phyloP scores from a whole-genome alignment of 2,888 invertebrate genomes.

The Acheta domesticus region DNA sequence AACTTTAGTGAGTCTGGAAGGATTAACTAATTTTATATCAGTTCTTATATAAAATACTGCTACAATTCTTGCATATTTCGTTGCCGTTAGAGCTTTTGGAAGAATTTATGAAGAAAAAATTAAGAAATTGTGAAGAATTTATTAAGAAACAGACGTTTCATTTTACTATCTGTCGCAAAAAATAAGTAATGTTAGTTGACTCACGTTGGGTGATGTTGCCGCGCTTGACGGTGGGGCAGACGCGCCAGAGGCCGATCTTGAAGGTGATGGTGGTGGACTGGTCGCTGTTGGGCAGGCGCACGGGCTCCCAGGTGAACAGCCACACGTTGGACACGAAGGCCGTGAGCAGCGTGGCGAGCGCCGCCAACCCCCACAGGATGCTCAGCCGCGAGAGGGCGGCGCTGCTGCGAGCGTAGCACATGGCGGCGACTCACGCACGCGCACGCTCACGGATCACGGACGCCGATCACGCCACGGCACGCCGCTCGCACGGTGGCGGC shows the following conservation, averaged over 20 bases:
- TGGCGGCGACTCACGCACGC: neutral
- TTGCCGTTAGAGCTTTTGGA: too few species aligned
- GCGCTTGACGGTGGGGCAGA: conserved; percentile 50
- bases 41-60: too few species aligned
- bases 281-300: conserved; percentile 47
- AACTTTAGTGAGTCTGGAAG: too few species aligned
- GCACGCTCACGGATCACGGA: too few species aligned
- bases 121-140: too few species aligned
- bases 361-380: conserved; percentile 50
- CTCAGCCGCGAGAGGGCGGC: conserved; percentile 49
- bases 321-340: conserved; percentile 53
- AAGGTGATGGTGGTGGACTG: conserved; percentile 51
- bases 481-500: too few species aligned
- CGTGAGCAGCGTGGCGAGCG: conserved; percentile 49
- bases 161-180: too few species aligned
- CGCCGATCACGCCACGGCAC: too few species aligned
- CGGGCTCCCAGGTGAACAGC: conserved; percentile 52
- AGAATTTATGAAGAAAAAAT: too few species aligned
- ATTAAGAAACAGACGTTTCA: too few species aligned
- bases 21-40: too few species aligned
- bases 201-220: conserved; percentile 51
- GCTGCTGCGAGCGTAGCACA: conserved; percentile 35
- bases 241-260: conserved; percentile 53
- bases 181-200: conserved; percentile 39
- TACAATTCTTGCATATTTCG: too few species aligned